Evolutionary conservation across 2,888 invertebrate genomes (phyloP), one percentile per base, ranked within the genome.

Genomic region (Dryobotodes eremita): DNA sequence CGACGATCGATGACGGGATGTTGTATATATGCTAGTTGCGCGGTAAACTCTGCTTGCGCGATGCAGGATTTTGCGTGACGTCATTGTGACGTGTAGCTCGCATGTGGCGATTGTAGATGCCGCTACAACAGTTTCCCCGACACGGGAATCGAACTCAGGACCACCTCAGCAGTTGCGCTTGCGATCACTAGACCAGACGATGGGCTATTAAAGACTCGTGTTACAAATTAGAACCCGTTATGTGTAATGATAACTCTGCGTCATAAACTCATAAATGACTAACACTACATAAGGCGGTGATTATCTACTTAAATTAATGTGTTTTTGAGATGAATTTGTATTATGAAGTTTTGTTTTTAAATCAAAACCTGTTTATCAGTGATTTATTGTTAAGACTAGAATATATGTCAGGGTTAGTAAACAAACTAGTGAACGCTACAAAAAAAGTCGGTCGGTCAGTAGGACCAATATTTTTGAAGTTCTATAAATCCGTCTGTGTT

Each of bases 321-420:
- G 31, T 68, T 71, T 75, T 70, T 61, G 15, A 72, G 68, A 61
- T 57, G 15, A 70, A 55, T 61, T 31, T 53, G 31, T 23, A 23
- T 36, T 61, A 10, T 1, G 1, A 53, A 42, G 10, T 66, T 17
- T 50, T 71, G 57, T 61, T 70, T 57, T 79, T 50, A 17, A 1
- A 59, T 26, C 11, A 11, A 71, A 83, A 80, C 85, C 48, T 42
- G 85, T 83, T 81, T 36, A 20, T 20, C n/a, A 23, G 36, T 83
- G 46, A 75, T 66, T 80, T 71, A 53, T 73, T 59, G 13, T 61
- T 53, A 61, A 11, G 7, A 11, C 26, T 70, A 23, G 11, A 62
- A 71, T 66, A 59, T 80, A 20, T 75, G 26, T 42, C 71, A 53
- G 8, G 26, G 64, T n/a, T 71, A 15, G 57, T 72, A 68, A 84